Evolutionary conservation across 2,113 vertebrate species (phyloP).

Genomic region (Hemibagrus wyckioides): DNA sequence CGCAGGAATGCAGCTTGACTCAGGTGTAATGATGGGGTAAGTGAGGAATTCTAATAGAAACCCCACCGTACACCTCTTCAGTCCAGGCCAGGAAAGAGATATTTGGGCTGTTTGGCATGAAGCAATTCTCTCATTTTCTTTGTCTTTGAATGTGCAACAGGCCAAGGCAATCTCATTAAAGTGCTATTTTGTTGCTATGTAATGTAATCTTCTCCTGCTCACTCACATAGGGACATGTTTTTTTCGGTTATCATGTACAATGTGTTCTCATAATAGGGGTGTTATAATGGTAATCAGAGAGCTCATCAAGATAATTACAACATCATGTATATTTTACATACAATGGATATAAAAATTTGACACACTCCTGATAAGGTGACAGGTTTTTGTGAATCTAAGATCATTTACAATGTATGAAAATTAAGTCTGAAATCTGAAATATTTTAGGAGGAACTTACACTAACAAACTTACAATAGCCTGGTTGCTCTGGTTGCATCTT

Average conservation of each 20-base stretch:
- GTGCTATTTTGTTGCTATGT: constrained; percentile 30
- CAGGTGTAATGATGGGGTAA: constrained; percentile 27
- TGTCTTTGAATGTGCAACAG: constrained; percentile 21
- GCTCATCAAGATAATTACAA: background rate
- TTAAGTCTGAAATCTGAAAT: no score
- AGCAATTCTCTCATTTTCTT: constrained; percentile 41
- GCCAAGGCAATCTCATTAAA: constrained; percentile 35
- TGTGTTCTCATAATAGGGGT: constrained; percentile 11
- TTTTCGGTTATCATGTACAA: constrained; percentile 27
- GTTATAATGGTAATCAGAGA: background rate
- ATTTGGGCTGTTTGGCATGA: constrained; percentile 30
- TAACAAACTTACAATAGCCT: no score
- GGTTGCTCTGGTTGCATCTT: no score
- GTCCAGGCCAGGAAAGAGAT: constrained; percentile 28
- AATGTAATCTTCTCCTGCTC: constrained; percentile 30
- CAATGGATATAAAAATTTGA: no score
- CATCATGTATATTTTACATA: no score
- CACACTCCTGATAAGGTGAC: no score
- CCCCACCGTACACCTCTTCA: constrained; percentile 1
- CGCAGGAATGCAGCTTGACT: constrained; percentile 11
- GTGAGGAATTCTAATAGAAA: constrained; percentile 41
- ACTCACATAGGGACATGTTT: constrained; percentile 20
- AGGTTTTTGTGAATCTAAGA: no score
- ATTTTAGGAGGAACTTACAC: no score
- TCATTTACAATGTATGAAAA: no score